A percentile compares a stretch with the other conserved stretches of the same genome.
phyloP scores from a whole-genome alignment of 2,888 invertebrate species.

The Drosophila pullipes region DNA sequence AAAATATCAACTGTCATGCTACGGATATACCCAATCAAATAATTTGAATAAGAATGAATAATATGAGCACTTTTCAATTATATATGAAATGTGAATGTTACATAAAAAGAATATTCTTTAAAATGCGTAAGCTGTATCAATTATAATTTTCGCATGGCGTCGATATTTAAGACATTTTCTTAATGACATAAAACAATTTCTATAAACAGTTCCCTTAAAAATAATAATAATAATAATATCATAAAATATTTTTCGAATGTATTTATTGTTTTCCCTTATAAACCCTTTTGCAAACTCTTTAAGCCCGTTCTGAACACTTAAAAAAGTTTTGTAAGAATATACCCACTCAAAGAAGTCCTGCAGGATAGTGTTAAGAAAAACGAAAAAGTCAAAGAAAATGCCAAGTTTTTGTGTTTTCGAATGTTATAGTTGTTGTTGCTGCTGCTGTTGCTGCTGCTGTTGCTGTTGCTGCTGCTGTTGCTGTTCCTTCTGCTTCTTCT shows the following conservation, averaged over 20 bases:
- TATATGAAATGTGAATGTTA: neutral
- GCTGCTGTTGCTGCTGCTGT: constrained; percentile 6
- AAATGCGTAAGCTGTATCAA: neutral
- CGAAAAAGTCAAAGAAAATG: constrained; percentile 40
- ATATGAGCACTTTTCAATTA: neutral
- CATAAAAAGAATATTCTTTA: neutral
- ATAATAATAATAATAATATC: neutral
- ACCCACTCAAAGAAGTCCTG: neutral
- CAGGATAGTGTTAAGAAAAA: constrained; percentile 23
- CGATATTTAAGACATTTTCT: neutral
- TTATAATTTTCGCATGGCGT: neutral
- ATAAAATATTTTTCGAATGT: neutral
- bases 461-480: neutral
- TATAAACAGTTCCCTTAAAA: neutral
- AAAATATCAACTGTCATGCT: neutral
- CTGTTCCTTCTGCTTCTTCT: neutral
- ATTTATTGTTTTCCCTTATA: neutral
- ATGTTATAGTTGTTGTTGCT: constrained; percentile 19
- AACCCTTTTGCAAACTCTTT: neutral
- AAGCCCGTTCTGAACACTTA: neutral
- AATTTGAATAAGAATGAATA: constrained; percentile 1
- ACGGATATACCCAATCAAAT: constrained; percentile 15
- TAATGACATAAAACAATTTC: neutral
- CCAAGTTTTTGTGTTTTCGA: constrained; percentile 37
- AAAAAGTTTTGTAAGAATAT: neutral